Base-by-base conservation (phyloP, 1,140 invertebrate genomes). In the Aplysia californica region DNA sequence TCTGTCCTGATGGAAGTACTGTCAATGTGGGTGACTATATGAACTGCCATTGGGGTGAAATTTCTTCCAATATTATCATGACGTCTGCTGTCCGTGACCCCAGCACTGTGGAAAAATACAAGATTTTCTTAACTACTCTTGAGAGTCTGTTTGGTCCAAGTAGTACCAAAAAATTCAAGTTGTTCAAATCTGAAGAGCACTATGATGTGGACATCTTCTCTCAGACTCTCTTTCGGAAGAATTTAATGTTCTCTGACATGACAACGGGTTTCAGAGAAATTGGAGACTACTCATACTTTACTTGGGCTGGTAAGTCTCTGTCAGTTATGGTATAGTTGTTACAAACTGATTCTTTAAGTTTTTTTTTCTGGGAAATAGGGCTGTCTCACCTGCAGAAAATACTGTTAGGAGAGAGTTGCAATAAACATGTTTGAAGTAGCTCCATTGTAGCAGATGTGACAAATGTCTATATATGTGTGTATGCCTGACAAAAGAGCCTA, bases 1-100 rank as follows among this genome's bases (percentile, higher is more conserved):
- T 99, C 0, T 99, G 97, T 90, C 92, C 91, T 1, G 95, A 98
- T 90, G 96, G 96, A 0, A 58, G 5, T 18, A 72, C 44, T 20
- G 44, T 36, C 26, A 38, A 81, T 0, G 73, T 89, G 4, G 79
- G 82, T 38, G 77, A 85, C 1, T 90, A 87, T 66, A 71, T 77
- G 10, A 78, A 65, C 5, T 92, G 91, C 82, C 90, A 91, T 81
- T 92, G 89, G 90, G 91, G 96, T 5, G 87, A 89, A 67, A 93
- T 97, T 5, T 96, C 96, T 0, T 94, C 96, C 0, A 94, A 97
- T 88, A 95, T 96, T 4, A 90, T 99, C 36, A 86, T 87, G 85
- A 84, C 83, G 0, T 84, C 85, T 10, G 80, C 80, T n/a, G 79
- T 85, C 31, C 81, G 81, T 56, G 56, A 79, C 36, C 65, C 67